These are phyloP conservation scores for Clistopyga incitator DNA, from an alignment of 2,888 invertebrate genomes.

Conservation along the genomic window DNA sequence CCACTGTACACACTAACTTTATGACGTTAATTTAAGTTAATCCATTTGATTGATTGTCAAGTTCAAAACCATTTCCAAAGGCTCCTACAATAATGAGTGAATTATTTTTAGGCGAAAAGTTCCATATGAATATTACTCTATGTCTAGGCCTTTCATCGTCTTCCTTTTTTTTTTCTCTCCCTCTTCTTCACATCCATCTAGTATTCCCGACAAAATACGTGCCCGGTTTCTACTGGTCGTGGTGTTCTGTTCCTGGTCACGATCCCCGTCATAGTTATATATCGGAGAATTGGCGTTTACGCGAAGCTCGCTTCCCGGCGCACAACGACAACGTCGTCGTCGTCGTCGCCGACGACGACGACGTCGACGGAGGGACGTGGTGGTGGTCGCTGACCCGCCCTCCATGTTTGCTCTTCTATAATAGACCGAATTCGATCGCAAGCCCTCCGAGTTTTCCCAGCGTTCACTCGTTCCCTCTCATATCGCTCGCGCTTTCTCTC, in stretches of 20 bases:
- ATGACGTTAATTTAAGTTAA: too few relatives aligned
- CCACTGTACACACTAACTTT: too few relatives aligned
- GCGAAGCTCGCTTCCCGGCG: conserved; percentile 54
- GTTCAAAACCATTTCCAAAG: too few relatives aligned
- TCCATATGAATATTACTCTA: not conserved
- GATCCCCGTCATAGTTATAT: conserved; percentile 25
- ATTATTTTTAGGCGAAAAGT: not conserved
- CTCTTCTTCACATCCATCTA: not conserved
- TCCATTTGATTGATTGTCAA: too few relatives aligned
- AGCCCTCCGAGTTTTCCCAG: conserved; percentile 70
- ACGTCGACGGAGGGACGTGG: conserved; percentile 65
- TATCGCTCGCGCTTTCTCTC: conserved; percentile 25
- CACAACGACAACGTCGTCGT: conserved; percentile 52
- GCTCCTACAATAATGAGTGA: too few relatives aligned
- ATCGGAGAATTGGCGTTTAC: conserved; percentile 40
- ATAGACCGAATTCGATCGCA: conserved; percentile 83
- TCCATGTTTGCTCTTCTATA: conserved; percentile 80
- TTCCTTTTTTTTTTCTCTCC: not conserved
- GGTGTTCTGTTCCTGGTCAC: conserved; percentile 1
- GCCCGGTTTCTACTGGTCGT: conserved; percentile 14
- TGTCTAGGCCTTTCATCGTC: not conserved
- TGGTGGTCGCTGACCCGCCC: conserved; percentile 83
- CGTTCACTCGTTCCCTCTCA: conserved; percentile 66
- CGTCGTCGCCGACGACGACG: conserved; percentile 65
- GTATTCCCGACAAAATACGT: not conserved